A percentile compares a stretch with the other conserved stretches of the same genome.
Conservation (phyloP, 2,888 invertebrate species). For the Himalopsyche kuldschensis region DNA sequence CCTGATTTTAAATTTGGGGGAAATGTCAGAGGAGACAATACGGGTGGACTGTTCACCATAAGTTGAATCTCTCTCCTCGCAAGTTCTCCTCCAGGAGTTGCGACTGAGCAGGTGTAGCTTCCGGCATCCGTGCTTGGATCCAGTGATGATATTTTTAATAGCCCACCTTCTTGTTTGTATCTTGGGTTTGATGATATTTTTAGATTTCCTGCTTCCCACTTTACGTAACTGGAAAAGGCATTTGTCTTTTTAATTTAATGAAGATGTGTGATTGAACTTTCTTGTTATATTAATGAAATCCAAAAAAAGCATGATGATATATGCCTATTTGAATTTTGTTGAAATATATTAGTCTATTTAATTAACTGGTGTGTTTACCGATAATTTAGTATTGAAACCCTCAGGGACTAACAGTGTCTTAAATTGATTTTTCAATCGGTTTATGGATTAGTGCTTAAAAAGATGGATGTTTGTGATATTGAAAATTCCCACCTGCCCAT, state of each 20-base stretch:
- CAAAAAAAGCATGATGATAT: no score
- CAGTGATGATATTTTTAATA: constrained; percentile 64
- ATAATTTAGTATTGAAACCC: no score
- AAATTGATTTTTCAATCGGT: no score
- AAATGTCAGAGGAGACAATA: constrained; percentile 81
- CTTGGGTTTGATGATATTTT: constrained; percentile 45
- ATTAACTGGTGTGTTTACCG: no score
- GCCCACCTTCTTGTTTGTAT: constrained; percentile 60
- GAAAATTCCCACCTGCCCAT: no score
- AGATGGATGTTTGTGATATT: no score
- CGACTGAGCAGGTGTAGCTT: constrained; percentile 76
- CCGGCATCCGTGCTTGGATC: constrained; percentile 73
- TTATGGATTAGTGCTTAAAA: no score
- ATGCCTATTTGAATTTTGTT: no score
- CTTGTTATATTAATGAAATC: no score
- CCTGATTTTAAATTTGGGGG: constrained; percentile 77
- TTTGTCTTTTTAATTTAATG: background rate
- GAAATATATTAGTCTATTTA: no score
- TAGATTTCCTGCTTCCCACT: constrained; percentile 60
- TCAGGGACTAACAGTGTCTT: no score
- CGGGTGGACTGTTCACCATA: constrained; percentile 69
- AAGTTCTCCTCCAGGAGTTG: constrained; percentile 73
- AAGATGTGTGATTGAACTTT: no score
- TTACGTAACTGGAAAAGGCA: constrained; percentile 58
- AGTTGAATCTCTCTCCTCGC: constrained; percentile 72